These are phyloP conservation scores for Pentamera pediparva DNA, from an alignment of 53 echinoderm and acorn worm species.

Conservation along the genomic window DNA sequence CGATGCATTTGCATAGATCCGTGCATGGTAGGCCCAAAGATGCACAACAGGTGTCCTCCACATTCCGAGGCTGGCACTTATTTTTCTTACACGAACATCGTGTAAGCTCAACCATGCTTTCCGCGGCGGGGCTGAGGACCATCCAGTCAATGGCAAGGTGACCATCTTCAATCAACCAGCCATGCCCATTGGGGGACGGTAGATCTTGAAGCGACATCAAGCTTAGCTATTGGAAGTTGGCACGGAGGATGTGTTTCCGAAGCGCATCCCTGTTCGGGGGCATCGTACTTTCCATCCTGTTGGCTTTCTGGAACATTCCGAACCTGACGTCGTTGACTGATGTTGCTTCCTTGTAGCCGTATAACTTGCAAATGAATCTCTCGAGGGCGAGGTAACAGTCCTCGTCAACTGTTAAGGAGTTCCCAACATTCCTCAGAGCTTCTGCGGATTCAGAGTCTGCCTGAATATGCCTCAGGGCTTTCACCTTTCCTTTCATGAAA, in stretches of 20 bases:
- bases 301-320: conserved; percentile 9
- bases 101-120: conserved; percentile 38
- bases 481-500: conserved; percentile 47
- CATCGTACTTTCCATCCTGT: not conserved
- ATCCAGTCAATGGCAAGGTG: conserved; percentile 49
- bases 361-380: not conserved
- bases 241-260: not conserved
- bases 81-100: conserved; percentile 38
- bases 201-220: not conserved
- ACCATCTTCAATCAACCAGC: conserved; percentile 43
- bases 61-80: conserved; percentile 27
- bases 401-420: not conserved
- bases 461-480: conserved; percentile 23
- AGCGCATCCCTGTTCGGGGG: conserved; percentile 9
- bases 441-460: not conserved
- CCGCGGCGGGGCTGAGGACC: conserved; percentile 34
- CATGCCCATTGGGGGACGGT: conserved; percentile 27
- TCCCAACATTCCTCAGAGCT: not conserved
- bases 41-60: conserved; percentile 30
- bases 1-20: conserved; percentile 38
- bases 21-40: conserved; percentile 36
- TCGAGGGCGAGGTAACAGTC: not conserved
- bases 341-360: not conserved
- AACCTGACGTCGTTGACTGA: conserved; percentile 6
- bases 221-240: conserved; percentile 16